Percentiles rank a stretch among this genome's conserved stretches.
phyloP scores from a whole-genome alignment of 2,797 vertebrate species.

The Neopelma chrysocephalum region DNA sequence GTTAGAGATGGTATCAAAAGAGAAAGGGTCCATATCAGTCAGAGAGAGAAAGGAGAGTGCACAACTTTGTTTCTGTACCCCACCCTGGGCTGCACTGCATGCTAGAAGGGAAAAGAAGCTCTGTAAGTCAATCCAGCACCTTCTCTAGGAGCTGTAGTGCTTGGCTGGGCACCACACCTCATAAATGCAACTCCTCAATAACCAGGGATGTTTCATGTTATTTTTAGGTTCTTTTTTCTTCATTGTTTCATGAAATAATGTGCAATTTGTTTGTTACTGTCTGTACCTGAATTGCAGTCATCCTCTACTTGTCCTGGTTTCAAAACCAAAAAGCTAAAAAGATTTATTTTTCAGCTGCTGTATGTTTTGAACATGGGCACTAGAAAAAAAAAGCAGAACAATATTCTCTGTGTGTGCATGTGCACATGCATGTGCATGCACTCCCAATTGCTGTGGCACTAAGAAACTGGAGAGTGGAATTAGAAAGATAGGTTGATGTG shows the following conservation, averaged over 20 bases:
- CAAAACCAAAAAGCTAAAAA: neutral
- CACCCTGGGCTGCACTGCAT: fast-evolving
- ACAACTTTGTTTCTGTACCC: neutral
- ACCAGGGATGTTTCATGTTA: neutral
- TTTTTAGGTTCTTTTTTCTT: neutral
- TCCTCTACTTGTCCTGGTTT: neutral
- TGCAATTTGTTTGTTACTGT: neutral
- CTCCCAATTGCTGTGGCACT: constrained; percentile 27
- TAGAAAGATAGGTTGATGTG: constrained; percentile 60
- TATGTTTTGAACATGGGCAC: neutral
- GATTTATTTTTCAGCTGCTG: neutral
- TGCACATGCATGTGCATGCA: fast-evolving
- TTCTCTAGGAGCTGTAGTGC: neutral
- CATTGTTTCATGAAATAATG: neutral
- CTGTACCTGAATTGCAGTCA: neutral
- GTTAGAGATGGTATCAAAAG: neutral
- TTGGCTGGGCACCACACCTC: neutral
- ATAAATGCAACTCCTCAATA: neutral
- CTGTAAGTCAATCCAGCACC: neutral
- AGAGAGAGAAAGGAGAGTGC: neutral
- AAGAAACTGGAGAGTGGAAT: constrained; percentile 44
- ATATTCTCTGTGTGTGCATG: neutral
- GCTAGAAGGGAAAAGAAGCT: neutral
- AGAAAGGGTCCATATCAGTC: neutral
- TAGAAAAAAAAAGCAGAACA: neutral